Evolutionary conservation across 2,113 vertebrate genomes (phyloP), one percentile per base, ranked within the genome.

Genomic region (Uria lomvia): DNA sequence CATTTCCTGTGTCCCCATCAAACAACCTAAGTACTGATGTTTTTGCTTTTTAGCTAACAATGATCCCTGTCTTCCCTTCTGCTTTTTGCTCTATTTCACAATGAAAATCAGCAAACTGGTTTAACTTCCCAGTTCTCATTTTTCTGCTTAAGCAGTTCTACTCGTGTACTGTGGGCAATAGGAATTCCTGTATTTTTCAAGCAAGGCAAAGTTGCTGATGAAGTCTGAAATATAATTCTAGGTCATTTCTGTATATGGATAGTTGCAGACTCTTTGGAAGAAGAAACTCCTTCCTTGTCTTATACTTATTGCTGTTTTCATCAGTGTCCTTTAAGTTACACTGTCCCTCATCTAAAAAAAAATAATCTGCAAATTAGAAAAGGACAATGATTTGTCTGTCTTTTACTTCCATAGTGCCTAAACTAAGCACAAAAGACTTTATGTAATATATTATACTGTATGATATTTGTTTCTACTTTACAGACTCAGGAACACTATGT

Each of bases 391-490:
- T 86, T 88, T 86, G 43, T 86, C 85, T 95, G 59, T 88, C 82
- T 94, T 86, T 71, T 47, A 74, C 36, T 95, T 94, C 58, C 58
- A 84, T 15, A 50, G 19, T 62, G 50, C 29, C 62, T 85, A 95
- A 89, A 68, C 29, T n/a, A 87, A 92, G 20, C 66, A 81, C 86
- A 91, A 72, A 94, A 91, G 60, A 84, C 47, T 72, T 80, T 58
- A 85, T 63, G 40, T 76, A 77, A 59, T 87, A 55, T 73, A 80
- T 78, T 82, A 38, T 62, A 56, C 42, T 77, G 19, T 63, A 67
- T 67, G 32, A 84, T 90, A 86, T 50, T 96, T 93, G 67, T 96
- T 96, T 95, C 92, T 89, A 40, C 65, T 86, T 96, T 68, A 80
- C 83, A 78, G n/a, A 47, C 30, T 93, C 59, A 49, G 36, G 82